Evolutionary conservation across 1,140 invertebrate genomes (phyloP), one percentile per base, ranked within the genome.

Genomic region (Ylistrum balloti): DNA sequence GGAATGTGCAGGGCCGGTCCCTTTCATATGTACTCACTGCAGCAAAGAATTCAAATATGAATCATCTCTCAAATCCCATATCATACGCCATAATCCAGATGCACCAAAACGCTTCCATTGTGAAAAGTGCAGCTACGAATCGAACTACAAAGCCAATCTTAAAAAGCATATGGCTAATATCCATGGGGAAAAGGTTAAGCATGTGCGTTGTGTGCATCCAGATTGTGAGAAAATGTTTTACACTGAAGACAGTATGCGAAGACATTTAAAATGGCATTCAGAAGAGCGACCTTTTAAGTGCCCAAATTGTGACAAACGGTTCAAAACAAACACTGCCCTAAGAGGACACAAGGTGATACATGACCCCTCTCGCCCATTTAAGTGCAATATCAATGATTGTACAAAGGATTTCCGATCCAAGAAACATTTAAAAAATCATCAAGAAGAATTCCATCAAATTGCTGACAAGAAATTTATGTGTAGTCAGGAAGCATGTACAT

Each of bases 281-380:
- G 95, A 95, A 41, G 96, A 96, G n/a, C 95, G 96, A 90, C 96
- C 96, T 11, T 96, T 95, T 91, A 93, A 93, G 33, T 97, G 96
- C 91, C 89, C 90, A 35, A 93, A 94, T n/a, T 97, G 96, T 92
- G 94, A 94, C 45, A 97, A 97, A 93, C 94, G 95, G 13, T 97
- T 97, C 93, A 96, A 94, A 92, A 93, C 94, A 35, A 85, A 89
- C 87, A 89, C 90, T 38, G 93, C 92, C 48, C 92, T 95, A 87
- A 91, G 91, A 48, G 92, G 92, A 33, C 95, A 95, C 86, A 85
- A 91, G 38, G 91, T 92, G 0, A 93, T 93, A 38, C 95, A 95
- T 87, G 90, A 93, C 41, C 86, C 92, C n/a, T 86, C 91, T 20
- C 91, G 92, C 35, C 93, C 93, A 33, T 95, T 92, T 88, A 88